A percentile compares a stretch with the other conserved stretches of the same genome.
These are phyloP conservation scores for Odontophorus gujanensis DNA, from an alignment of 2,113 vertebrate genomes.

Conservation along the genomic window DNA sequence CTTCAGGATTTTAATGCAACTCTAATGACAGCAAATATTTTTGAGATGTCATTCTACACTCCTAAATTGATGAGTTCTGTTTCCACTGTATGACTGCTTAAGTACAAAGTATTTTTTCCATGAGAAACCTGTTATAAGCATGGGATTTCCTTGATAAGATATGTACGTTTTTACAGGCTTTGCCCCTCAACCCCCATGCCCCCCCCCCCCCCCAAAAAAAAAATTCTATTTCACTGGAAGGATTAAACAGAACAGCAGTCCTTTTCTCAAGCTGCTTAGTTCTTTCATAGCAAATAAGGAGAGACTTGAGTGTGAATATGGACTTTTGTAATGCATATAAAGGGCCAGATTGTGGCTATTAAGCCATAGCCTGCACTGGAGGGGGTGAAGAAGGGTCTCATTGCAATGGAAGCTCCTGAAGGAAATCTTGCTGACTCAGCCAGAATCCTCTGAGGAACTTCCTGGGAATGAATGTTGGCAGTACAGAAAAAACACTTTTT, in stretches of 20 bases:
- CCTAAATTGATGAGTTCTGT: background rate
- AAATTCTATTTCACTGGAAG: constrained; percentile 49
- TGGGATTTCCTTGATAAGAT: constrained; percentile 12
- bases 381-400: constrained; percentile 68
- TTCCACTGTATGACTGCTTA: background rate
- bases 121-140: background rate
- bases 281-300: constrained; percentile 73
- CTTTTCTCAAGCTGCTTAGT: constrained; percentile 74
- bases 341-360: constrained; percentile 75
- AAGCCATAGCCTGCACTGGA: constrained; percentile 71
- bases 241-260: constrained; percentile 72
- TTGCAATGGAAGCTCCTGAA: constrained; percentile 57
- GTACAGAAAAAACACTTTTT: background rate
- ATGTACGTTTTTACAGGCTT: constrained; percentile 55
- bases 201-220: background rate
- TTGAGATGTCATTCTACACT: background rate
- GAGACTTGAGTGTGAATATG: constrained; percentile 73
- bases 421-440: constrained; percentile 73
- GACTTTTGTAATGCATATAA: constrained; percentile 77
- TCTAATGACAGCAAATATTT: background rate
- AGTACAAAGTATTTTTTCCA: background rate
- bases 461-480: constrained; percentile 13
- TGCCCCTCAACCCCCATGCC: background rate
- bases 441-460: constrained; percentile 38
- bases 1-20: background rate